Conservation (phyloP, 2,888 invertebrate genomes). For the Pollenia angustigena region DNA sequence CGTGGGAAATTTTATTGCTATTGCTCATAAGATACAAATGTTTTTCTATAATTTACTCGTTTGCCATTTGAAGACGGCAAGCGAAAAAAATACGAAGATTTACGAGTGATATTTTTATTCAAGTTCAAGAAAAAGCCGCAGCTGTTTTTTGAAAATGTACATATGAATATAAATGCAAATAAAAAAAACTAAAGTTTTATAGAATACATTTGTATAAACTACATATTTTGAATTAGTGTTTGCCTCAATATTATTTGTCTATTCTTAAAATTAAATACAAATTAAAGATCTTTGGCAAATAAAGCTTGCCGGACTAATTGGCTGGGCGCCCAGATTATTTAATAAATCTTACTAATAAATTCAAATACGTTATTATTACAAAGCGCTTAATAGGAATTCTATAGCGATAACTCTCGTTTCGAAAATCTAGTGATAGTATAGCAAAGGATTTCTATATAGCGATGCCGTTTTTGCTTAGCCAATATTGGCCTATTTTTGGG, state of each 20-base stretch:
- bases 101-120: slow-evolving; percentile 37
- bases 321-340: background rate
- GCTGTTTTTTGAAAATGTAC: slow-evolving; percentile 9
- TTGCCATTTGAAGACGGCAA: slow-evolving; percentile 3
- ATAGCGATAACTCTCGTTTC: no score
- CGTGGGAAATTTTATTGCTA: slow-evolving; percentile 13
- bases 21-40: slow-evolving; percentile 12
- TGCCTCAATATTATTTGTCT: background rate
- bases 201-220: background rate
- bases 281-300: slow-evolving; percentile 13
- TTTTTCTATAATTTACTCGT: background rate
- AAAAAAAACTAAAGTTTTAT: slow-evolving; percentile 1
- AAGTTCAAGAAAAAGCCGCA: slow-evolving; percentile 4
- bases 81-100: background rate
- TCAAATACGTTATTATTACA: no score
- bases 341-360: background rate
- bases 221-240: background rate
- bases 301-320: background rate
- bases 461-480: no score
- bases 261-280: background rate
- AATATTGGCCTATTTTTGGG: no score
- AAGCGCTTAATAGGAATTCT: no score
- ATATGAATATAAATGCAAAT: background rate
- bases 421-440: no score
- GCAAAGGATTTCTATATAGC: no score